Evolutionary conservation across 2,113 vertebrate species (phyloP), one percentile per base, ranked within the genome.

Genomic region (Furnarius figulus): DNA sequence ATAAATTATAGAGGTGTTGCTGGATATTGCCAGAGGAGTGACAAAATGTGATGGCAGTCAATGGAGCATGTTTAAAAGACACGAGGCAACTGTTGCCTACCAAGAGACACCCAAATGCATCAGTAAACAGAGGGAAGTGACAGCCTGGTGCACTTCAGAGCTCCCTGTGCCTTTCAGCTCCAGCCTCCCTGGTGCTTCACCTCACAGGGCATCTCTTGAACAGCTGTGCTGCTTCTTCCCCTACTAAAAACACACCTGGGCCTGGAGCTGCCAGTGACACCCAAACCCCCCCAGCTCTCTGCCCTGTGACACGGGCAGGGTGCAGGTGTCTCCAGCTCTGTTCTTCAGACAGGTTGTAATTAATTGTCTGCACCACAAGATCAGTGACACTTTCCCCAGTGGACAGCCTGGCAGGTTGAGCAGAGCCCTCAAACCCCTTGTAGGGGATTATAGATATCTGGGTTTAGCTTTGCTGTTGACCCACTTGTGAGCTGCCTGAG

Each of bases 1-100:
- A 77, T 94, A 96, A 97, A 97, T 96, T 96, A 93, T 9, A 91
- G 89, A 96, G 93, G 91, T 96, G 95, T 92, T 91, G 79, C 82
- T 95, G 83, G 87, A n/a, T 92, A 50, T 85, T 89, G 87, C 94
- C 86, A 91, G 92, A 95, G 82, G 59, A 95, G 66, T n/a, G 92
- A 96, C 75, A 72, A 90, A 84, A 90, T 66, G 85, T 86, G 95
- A 85, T 91, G 88, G 81, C 88, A 95, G 75, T 90, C 97, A 97
- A 94, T 85, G 92, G 84, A 93, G 93, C 84, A 16, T 84, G 76
- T 35, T 96, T 81, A 81, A 89, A 85, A 96, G 85, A 89, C 71
- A 77, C 58, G 23, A 89, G 53, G 65, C 87, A 93, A 89, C 47
- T 89, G 82, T 78, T 96, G 67, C 67, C 44, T 75, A 59, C 59